Percentiles rank a stretch among this genome's conserved stretches.
Evolutionary conservation across 2,113 vertebrate species (phyloP).

Genomic region (Plectropomus leopardus): DNA sequence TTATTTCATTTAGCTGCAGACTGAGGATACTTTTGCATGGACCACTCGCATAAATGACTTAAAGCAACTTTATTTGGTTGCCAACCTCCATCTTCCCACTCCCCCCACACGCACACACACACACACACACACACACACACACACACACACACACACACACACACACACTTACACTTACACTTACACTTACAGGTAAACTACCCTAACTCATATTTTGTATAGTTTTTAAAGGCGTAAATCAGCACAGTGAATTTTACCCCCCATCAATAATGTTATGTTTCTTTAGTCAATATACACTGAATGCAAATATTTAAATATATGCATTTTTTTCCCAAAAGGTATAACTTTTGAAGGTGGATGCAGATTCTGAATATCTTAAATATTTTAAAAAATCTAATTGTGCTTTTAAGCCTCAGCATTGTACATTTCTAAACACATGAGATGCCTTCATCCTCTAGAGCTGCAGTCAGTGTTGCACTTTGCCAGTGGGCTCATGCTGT

Average conservation of each 20-base stretch:
- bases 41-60: slow-evolving; percentile 47
- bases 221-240: slow-evolving; percentile 17
- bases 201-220: neutral
- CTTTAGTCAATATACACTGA: neutral
- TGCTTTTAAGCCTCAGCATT: slow-evolving; percentile 7
- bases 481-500: slow-evolving; percentile 6
- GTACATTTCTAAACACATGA: slow-evolving; percentile 16
- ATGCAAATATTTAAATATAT: slow-evolving; percentile 10
- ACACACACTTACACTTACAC: neutral
- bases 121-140: neutral
- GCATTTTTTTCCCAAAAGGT: slow-evolving; percentile 1
- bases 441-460: neutral
- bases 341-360: slow-evolving; percentile 11
- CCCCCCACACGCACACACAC: neutral
- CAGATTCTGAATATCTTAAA: neutral
- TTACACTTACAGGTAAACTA: neutral
- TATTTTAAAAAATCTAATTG: neutral
- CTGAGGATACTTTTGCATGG: slow-evolving; percentile 24
- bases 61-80: slow-evolving; percentile 46
- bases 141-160: neutral
- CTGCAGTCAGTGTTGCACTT: slow-evolving; percentile 12
- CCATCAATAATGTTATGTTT: slow-evolving; percentile 7
- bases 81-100: neutral
- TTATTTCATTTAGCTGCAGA: slow-evolving; percentile 38
- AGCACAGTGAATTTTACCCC: slow-evolving; percentile 1